These are phyloP conservation scores for Lordiphosa collinella DNA, from an alignment of 1,140 invertebrate species.

Conservation along the genomic window DNA sequence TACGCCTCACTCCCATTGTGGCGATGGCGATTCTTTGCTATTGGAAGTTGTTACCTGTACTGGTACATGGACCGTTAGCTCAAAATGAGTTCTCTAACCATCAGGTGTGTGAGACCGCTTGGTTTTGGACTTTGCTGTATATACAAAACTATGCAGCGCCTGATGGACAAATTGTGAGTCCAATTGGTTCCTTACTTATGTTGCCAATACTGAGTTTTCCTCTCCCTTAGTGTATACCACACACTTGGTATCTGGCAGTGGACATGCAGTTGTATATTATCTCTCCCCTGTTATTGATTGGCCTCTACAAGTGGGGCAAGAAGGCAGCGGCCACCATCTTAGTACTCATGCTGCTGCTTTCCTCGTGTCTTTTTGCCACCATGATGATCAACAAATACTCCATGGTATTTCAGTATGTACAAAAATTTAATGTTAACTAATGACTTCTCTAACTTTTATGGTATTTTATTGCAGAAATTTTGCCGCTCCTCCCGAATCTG, in stretches of 20 bases:
- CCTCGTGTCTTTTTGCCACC: slow-evolving; percentile 40
- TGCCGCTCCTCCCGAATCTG: not conserved
- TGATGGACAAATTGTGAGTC: not conserved
- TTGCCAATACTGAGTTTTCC: not conserved
- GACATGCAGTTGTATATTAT: slow-evolving; percentile 91
- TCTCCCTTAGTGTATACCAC: slow-evolving; percentile 88
- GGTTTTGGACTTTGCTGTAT: slow-evolving; percentile 49
- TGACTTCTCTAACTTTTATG: not conserved
- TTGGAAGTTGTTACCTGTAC: slow-evolving; percentile 14
- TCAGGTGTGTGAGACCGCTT: slow-evolving; percentile 39
- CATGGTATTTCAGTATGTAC: slow-evolving; percentile 20
- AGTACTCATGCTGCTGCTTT: slow-evolving; percentile 43
- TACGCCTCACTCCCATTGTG: slow-evolving; percentile 49
- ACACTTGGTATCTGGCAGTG: slow-evolving; percentile 92
- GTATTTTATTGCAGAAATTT: slow-evolving; percentile 3
- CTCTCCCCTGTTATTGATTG: slow-evolving; percentile 86
- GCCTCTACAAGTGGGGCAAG: slow-evolving; percentile 82
- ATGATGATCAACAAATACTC: slow-evolving; percentile 40
- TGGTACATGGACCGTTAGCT: slow-evolving; percentile 34
- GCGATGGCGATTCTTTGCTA: slow-evolving; percentile 34
- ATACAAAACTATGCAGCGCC: slow-evolving; percentile 45
- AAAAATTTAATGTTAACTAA: not conserved
- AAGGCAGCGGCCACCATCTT: slow-evolving; percentile 36
- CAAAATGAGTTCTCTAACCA: not conserved
- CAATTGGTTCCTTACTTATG: not conserved